Evolutionary conservation across 1,140 invertebrate species (phyloP).

Genomic region (Coelopa frigida): DNA sequence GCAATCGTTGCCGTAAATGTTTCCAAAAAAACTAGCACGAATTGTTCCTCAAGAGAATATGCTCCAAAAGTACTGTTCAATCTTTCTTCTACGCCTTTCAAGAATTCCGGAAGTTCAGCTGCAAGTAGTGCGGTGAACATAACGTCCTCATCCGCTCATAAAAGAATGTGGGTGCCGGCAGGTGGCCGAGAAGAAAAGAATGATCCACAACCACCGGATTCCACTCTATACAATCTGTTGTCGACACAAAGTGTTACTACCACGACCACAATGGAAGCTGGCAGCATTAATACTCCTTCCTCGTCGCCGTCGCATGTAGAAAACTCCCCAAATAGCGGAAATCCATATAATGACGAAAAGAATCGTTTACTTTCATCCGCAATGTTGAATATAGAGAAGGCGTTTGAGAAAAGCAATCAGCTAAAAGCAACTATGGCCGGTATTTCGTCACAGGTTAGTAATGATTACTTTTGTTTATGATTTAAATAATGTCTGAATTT

Average conservation of each 20-base stretch:
- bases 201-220: too few species aligned
- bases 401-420: constrained; percentile 14
- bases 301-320: not conserved
- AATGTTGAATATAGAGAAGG: constrained; percentile 16
- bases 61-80: constrained; percentile 14
- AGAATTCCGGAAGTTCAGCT: constrained; percentile 1
- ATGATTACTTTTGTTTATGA: not conserved
- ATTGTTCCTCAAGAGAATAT: constrained; percentile 12
- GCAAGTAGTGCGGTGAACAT: too few species aligned
- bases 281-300: not conserved
- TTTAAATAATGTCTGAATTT: not conserved
- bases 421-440: constrained; percentile 7
- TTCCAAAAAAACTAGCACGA: not conserved
- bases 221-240: too few species aligned
- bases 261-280: not conserved
- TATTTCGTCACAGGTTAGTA: not conserved
- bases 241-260: too few species aligned
- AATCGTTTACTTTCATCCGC: constrained; percentile 11
- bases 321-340: constrained; percentile 2
- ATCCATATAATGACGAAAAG: constrained; percentile 7
- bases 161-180: not conserved
- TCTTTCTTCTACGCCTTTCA: constrained; percentile 16
- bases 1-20: not conserved
- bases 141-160: constrained; percentile 5
- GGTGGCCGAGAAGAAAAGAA: not conserved